phyloP scores from a whole-genome alignment of 2,113 vertebrate species.

The Pseudolaguvia tuberculata region DNA sequence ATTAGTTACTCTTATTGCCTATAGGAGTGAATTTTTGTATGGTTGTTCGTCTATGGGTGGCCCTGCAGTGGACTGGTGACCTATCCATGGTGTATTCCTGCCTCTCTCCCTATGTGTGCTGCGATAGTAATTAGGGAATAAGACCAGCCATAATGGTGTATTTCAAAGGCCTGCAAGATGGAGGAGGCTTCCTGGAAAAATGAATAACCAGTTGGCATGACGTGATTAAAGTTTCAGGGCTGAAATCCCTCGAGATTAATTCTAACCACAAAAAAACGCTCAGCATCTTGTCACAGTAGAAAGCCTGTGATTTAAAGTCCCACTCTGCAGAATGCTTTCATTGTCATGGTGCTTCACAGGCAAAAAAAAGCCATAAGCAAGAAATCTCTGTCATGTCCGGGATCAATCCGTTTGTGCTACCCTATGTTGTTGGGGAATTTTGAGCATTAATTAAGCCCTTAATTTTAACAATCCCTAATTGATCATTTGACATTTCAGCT shows the following conservation, averaged over 20 bases:
- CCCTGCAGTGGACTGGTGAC: too few relatives aligned
- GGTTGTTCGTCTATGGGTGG: too few relatives aligned
- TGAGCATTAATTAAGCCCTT: conserved; percentile 50
- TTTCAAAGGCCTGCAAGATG: background rate
- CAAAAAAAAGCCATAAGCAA: conserved; percentile 12
- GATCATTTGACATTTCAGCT: conserved; percentile 41
- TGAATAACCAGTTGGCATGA: conserved; percentile 18
- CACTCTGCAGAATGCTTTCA: conserved; percentile 10
- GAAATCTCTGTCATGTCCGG: conserved; percentile 36
- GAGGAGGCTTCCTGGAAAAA: background rate
- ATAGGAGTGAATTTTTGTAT: too few relatives aligned
- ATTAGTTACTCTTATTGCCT: too few relatives aligned
- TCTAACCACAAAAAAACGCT: conserved; percentile 22
- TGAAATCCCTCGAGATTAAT: conserved; percentile 18
- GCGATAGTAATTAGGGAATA: too few relatives aligned
- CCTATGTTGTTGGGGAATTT: conserved; percentile 36
- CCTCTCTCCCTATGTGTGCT: too few relatives aligned
- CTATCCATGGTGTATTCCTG: too few relatives aligned
- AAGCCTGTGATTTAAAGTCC: conserved; percentile 4
- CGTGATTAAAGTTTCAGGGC: background rate
- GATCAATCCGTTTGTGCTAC: conserved; percentile 42
- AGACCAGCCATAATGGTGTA: too few relatives aligned
- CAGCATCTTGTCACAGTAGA: conserved; percentile 6
- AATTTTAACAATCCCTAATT: conserved; percentile 46
- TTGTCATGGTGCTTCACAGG: conserved; percentile 18